Evolutionary conservation across 2,113 vertebrate genomes (phyloP).

Genomic region (Dasyornis broadbenti): DNA sequence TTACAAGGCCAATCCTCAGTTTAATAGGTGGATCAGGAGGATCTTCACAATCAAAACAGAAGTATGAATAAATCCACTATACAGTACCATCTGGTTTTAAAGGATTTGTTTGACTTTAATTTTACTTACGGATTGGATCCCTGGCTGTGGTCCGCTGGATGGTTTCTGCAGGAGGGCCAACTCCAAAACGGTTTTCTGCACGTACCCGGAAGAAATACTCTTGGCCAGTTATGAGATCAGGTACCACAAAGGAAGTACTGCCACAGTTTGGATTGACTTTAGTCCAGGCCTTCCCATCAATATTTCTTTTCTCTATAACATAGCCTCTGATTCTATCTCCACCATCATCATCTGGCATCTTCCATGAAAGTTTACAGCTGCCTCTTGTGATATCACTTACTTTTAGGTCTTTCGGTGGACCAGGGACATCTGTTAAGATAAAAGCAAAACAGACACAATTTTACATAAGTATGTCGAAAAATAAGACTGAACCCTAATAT

Average conservation of each 20-base stretch:
- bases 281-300: conserved; percentile 93
- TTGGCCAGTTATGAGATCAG: conserved; percentile 87
- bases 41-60: conserved; percentile 73
- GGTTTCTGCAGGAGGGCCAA: conserved; percentile 82
- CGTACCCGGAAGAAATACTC: conserved; percentile 93
- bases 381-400: conserved; percentile 91
- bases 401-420: conserved; percentile 90
- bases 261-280: conserved; percentile 90
- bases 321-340: conserved; percentile 95
- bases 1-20: conserved; percentile 86
- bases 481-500: not conserved
- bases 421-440: conserved; percentile 84
- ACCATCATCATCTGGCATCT: conserved; percentile 90
- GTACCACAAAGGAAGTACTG: conserved; percentile 85
- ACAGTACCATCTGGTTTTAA: not conserved
- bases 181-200: conserved; percentile 92
- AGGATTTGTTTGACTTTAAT: not conserved
- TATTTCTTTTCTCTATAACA: conserved; percentile 91
- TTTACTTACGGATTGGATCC: conserved; percentile 90
- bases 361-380: conserved; percentile 93
- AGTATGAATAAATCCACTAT: not conserved
- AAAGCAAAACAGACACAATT: not conserved
- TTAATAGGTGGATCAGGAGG: conserved; percentile 95
- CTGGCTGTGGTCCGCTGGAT: conserved; percentile 82
- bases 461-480: not conserved